Evolutionary conservation across 1,140 invertebrate species (phyloP).

Genomic region (Sipha flava): DNA sequence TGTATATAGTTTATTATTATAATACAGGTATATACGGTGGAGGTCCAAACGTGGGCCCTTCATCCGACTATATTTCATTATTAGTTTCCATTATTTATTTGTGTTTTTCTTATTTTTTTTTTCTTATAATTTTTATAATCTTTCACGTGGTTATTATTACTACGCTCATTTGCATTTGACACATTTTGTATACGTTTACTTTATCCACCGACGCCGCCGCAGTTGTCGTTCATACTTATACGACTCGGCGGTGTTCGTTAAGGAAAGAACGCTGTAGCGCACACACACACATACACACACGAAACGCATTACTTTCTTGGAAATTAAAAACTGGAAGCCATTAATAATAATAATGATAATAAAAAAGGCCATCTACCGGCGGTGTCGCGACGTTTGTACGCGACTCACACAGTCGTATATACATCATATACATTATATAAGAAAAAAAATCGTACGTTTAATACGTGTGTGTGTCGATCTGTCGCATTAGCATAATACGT

Average conservation of each 20-base stretch:
- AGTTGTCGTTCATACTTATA: background rate
- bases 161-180: constrained; percentile 25
- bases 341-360: constrained; percentile 19
- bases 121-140: background rate
- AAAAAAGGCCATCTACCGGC: background rate
- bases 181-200: constrained; percentile 10
- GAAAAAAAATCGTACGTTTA: background rate
- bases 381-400: background rate
- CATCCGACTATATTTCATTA: constrained; percentile 26
- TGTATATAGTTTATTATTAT: background rate
- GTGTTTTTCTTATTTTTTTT: background rate
- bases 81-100: constrained; percentile 31
- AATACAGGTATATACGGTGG: background rate
- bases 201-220: background rate
- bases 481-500: constrained; percentile 1
- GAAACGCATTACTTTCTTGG: background rate
- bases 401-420: background rate
- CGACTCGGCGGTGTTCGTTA: background rate
- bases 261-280: background rate
- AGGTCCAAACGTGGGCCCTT: background rate
- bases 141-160: background rate
- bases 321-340: constrained; percentile 30
- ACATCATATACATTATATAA: background rate
- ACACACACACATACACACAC: background rate
- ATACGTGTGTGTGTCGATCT: background rate